Percentiles rank a stretch among this genome's conserved stretches.
phyloP scores from a whole-genome alignment of 2,797 vertebrate genomes.

The Natrix natrix region DNA sequence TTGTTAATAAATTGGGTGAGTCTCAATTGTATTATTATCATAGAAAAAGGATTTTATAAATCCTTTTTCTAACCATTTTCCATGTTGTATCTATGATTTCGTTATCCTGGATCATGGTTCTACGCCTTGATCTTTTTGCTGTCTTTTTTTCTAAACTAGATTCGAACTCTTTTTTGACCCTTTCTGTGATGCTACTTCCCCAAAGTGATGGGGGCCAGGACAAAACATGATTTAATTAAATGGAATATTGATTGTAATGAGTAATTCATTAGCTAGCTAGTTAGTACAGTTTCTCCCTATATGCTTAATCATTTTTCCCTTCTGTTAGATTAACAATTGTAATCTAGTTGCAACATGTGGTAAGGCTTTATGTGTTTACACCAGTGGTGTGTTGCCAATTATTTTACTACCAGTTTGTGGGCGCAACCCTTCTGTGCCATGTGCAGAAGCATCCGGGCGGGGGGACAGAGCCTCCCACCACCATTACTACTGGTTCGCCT shows the following conservation, averaged over 20 bases:
- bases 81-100: neutral
- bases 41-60: neutral
- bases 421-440: too few relatives aligned
- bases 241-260: neutral
- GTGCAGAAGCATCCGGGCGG: too few relatives aligned
- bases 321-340: neutral
- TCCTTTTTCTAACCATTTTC: neutral
- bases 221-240: neutral
- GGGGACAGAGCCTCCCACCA: too few relatives aligned
- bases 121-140: neutral
- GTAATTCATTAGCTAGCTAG: neutral
- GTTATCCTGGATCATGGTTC: neutral
- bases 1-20: neutral
- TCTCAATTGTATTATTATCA: neutral
- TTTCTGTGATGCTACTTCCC: neutral
- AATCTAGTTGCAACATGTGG: neutral
- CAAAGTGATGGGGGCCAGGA: neutral
- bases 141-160: neutral
- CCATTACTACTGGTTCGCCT: too few relatives aligned
- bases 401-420: too few relatives aligned
- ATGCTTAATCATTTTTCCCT: neutral
- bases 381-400: too few relatives aligned
- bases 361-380: neutral
- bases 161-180: neutral
- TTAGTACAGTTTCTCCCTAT: neutral